These are phyloP conservation scores for Heliconius hortense DNA, from an alignment of 2,888 invertebrate species.

Conservation along the genomic window DNA sequence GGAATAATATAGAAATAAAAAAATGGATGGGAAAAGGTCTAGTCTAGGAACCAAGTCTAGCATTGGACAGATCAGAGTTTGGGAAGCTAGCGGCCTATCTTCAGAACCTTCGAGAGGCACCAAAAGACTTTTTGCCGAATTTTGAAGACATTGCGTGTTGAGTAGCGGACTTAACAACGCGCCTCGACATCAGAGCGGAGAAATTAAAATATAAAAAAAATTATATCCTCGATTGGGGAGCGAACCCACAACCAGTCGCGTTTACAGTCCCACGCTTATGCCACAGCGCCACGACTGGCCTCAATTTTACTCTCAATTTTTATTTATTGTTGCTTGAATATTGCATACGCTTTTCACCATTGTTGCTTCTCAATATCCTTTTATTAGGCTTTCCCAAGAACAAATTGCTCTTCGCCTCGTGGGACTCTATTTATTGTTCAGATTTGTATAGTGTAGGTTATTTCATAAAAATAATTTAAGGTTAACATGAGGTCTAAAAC, in stretches of 20 bases:
- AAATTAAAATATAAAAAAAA: too few species aligned
- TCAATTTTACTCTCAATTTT: conserved; percentile 5
- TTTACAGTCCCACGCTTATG: too few species aligned
- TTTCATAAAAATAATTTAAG: conserved; percentile 24
- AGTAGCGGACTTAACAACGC: too few species aligned
- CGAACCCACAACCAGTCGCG: too few species aligned
- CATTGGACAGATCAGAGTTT: not conserved
- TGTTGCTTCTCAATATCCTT: conserved; percentile 39
- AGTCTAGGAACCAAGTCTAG: too few species aligned
- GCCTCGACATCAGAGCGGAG: too few species aligned
- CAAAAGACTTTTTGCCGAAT: too few species aligned
- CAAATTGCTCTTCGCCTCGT: conserved; percentile 35
- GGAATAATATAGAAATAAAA: not conserved
- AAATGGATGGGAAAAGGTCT: not conserved
- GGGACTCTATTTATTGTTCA: conserved; percentile 32
- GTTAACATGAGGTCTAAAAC: not conserved
- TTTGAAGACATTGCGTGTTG: too few species aligned
- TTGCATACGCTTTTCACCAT: conserved; percentile 37
- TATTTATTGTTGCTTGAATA: conserved; percentile 33
- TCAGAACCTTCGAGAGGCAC: too few species aligned
- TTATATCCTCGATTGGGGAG: too few species aligned
- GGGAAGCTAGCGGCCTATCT: too few species aligned
- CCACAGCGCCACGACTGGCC: too few species aligned
- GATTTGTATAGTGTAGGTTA: conserved; percentile 19
- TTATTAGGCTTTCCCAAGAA: conserved; percentile 40